Evolutionary conservation across 2,113 vertebrate genomes (phyloP).

Genomic region (Tretioscincus oriximinensis): DNA sequence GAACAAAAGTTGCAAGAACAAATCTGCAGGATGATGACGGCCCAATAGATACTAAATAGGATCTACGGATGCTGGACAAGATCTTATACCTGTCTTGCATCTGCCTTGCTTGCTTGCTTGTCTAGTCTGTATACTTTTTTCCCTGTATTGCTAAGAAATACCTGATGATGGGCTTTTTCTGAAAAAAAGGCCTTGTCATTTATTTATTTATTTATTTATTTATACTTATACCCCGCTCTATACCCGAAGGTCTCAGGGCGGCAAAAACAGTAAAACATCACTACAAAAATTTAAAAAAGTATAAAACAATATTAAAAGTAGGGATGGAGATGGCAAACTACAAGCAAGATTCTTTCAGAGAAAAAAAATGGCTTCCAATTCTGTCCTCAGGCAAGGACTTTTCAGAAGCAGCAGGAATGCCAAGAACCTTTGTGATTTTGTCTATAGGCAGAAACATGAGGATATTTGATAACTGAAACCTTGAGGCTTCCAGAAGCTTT

Average conservation of each 20-base stretch:
- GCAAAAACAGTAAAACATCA: too few relatives aligned
- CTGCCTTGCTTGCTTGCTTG: background rate
- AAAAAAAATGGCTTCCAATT: background rate
- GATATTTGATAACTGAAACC: background rate
- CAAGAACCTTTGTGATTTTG: background rate
- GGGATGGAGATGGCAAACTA: too few relatives aligned
- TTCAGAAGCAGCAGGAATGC: background rate
- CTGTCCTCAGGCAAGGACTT: background rate
- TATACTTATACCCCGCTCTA: too few relatives aligned
- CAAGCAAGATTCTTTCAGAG: background rate
- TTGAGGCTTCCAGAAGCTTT: background rate
- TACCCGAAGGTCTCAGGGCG: too few relatives aligned
- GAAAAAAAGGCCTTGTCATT: background rate
- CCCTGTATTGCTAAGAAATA: background rate
- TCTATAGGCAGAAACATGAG: background rate
- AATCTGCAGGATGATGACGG: background rate
- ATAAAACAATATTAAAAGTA: too few relatives aligned
- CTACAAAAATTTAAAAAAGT: too few relatives aligned
- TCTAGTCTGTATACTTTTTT: too few relatives aligned
- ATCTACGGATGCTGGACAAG: too few relatives aligned
- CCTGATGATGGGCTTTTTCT: conserved; percentile 44
- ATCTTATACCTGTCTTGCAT: background rate
- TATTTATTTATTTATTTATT: too few relatives aligned
- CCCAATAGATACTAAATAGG: background rate
- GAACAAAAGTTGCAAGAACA: background rate